Conservation (phyloP, 1,140 invertebrate species). For the Scaptomyza montana region DNA sequence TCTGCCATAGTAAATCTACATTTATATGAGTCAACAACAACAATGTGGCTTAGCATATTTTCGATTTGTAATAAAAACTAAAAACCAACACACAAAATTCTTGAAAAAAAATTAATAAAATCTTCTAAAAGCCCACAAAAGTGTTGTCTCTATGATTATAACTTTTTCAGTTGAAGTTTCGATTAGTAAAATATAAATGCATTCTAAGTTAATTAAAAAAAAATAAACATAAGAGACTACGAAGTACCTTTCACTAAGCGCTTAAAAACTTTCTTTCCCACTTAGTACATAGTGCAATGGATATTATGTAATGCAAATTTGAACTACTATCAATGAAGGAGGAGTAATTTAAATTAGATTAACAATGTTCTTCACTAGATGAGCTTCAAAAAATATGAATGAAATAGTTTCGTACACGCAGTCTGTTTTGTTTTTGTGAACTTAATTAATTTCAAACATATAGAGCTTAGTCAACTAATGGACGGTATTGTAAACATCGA, state of each 20-base stretch:
- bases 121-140: conserved; percentile 59
- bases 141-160: background rate
- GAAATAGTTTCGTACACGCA: conserved; percentile 39
- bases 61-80: conserved; percentile 62
- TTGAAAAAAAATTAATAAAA: conserved; percentile 63
- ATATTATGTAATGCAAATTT: too few relatives aligned
- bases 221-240: too few relatives aligned
- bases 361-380: background rate
- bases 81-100: conserved; percentile 53
- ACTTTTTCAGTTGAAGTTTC: too few relatives aligned
- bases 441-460: conserved; percentile 57
- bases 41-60: conserved; percentile 53
- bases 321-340: too few relatives aligned
- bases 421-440: conserved; percentile 14
- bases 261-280: too few relatives aligned
- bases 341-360: background rate
- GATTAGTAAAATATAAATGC: too few relatives aligned
- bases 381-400: conserved; percentile 29
- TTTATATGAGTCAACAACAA: conserved; percentile 29
- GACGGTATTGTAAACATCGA: conserved; percentile 28
- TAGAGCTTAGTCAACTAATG: conserved; percentile 40
- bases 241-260: too few relatives aligned
- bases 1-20: conserved; percentile 36
- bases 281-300: too few relatives aligned
- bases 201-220: too few relatives aligned